Percentiles rank a stretch among this genome's conserved stretches.
These are phyloP conservation scores for Agrochola lota DNA, from an alignment of 2,888 invertebrate genomes.

Conservation along the genomic window DNA sequence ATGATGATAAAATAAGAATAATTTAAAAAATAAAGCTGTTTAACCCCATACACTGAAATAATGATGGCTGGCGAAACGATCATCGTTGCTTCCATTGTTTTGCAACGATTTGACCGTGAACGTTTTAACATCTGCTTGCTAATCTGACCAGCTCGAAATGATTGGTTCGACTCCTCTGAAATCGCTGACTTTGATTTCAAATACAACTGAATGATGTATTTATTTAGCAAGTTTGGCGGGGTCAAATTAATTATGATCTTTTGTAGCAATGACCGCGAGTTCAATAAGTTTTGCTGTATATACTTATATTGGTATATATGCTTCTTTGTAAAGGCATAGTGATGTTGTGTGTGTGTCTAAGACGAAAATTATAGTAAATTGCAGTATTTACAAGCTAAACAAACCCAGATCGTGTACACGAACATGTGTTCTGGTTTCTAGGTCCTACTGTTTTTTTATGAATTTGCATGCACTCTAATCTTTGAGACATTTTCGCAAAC, in stretches of 20 bases:
- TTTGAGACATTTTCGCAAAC: not conserved
- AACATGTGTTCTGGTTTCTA: not conserved
- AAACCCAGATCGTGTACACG: not conserved
- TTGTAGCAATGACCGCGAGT: conserved; percentile 34
- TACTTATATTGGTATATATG: not conserved
- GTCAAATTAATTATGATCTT: conserved; percentile 37
- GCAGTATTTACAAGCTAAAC: no score
- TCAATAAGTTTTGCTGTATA: not conserved
- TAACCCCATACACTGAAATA: conserved; percentile 10
- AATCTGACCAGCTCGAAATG: conserved; percentile 47
- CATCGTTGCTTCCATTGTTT: conserved; percentile 53
- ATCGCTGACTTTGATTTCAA: conserved; percentile 25
- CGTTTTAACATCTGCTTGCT: conserved; percentile 51
- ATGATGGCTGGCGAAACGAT: conserved; percentile 27
- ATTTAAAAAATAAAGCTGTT: not conserved
- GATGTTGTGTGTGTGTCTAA: not conserved
- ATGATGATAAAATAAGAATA: not conserved
- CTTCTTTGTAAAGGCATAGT: not conserved
- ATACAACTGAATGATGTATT: conserved; percentile 21
- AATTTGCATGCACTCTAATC: not conserved
- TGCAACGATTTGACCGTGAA: conserved; percentile 57
- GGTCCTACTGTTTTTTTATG: not conserved
- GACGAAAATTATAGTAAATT: not conserved
- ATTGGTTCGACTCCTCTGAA: conserved; percentile 50
- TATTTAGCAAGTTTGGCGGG: conserved; percentile 42